Evolutionary conservation across 2,113 vertebrate species (phyloP).

Genomic region (Isurus oxyrinchus): DNA sequence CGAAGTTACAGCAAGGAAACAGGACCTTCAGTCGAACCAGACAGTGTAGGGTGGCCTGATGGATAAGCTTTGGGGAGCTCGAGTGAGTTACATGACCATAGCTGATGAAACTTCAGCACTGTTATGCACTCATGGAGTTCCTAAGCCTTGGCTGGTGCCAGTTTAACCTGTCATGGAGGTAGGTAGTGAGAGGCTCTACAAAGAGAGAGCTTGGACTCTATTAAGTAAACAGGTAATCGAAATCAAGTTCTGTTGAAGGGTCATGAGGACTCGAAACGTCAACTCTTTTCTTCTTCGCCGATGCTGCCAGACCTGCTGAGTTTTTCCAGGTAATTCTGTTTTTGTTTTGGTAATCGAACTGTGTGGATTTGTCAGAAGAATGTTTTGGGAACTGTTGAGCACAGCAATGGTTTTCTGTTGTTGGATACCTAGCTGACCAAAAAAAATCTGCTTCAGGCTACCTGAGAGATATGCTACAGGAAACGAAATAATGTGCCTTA

Average conservation of each 20-base stretch:
- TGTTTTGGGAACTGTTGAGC: background rate
- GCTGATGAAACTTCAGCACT: background rate
- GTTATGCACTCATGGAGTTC: background rate
- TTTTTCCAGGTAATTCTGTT: too few species aligned
- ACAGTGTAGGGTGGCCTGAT: background rate
- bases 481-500: background rate
- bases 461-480: background rate
- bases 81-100: background rate
- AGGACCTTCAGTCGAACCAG: background rate
- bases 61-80: background rate
- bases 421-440: background rate
- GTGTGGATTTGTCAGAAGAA: background rate
- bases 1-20: background rate
- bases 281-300: too few species aligned
- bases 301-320: too few species aligned
- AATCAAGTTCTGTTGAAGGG: too few species aligned
- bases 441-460: background rate
- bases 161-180: background rate
- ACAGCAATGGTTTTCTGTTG: background rate
- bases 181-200: background rate
- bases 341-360: background rate
- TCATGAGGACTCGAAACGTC: too few species aligned
- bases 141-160: background rate
- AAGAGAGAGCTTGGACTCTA: background rate
- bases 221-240: background rate